Conservation (phyloP, 2,888 invertebrate genomes). For the Arctia plantaginis region DNA sequence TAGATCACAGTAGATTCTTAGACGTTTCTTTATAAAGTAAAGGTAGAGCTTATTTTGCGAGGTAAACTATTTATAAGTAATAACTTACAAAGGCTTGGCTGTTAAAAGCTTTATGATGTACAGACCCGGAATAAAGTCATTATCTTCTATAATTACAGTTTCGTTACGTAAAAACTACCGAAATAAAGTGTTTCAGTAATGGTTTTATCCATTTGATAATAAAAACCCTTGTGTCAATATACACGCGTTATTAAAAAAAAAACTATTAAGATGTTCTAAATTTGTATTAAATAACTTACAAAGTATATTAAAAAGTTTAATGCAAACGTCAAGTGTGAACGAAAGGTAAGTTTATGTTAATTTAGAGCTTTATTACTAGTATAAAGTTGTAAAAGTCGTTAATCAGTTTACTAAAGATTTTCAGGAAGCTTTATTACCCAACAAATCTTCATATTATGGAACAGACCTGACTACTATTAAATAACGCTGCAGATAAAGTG, state of each 20-base stretch:
- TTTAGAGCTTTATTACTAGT: background rate
- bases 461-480: background rate
- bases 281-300: background rate
- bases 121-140: background rate
- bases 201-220: background rate
- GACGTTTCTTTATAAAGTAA: background rate
- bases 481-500: background rate
- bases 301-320: background rate
- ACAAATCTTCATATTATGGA: background rate
- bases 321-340: background rate
- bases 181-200: background rate
- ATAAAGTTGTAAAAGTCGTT: background rate
- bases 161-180: background rate
- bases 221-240: background rate
- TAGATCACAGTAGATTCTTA: background rate
- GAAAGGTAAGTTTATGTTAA: background rate
- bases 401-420: background rate
- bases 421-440: background rate
- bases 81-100: constrained; percentile 11
- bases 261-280: background rate
- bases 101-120: constrained; percentile 2
- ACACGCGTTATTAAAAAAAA: background rate
- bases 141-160: background rate
- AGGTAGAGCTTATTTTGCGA: constrained; percentile 24
- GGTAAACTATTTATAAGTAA: constrained; percentile 12